Conservation (phyloP, 2,888 invertebrate genomes). For the Zygaena filipendulae region DNA sequence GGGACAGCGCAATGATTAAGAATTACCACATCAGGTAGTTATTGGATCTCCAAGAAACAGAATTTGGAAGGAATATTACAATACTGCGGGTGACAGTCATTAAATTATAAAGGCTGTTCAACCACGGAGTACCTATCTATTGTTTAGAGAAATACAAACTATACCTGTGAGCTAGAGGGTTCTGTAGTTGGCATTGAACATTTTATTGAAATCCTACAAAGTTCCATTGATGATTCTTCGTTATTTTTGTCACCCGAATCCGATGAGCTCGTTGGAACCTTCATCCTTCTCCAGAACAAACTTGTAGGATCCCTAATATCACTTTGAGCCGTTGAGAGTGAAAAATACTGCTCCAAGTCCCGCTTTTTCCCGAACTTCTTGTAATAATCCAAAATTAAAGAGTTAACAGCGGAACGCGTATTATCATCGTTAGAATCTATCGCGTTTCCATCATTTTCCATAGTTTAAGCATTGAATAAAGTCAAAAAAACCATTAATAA, state of each 20-base stretch:
- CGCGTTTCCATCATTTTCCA: conserved; percentile 14
- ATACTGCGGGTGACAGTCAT: no score
- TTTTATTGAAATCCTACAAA: conserved; percentile 52
- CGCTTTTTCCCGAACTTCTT: conserved; percentile 74
- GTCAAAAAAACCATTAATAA: background rate
- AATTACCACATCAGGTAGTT: no score
- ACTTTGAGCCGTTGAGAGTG: conserved; percentile 50
- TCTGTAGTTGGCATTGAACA: conserved; percentile 48
- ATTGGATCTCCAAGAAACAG: no score
- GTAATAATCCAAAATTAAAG: conserved; percentile 72
- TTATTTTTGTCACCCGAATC: conserved; percentile 48
- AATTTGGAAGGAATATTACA: no score
- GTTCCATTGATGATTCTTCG: conserved; percentile 47
- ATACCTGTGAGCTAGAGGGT: conserved; percentile 38
- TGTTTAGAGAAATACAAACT: no score
- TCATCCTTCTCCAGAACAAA: conserved; percentile 55
- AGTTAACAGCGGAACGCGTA: conserved; percentile 38
- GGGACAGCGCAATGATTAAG: no score
- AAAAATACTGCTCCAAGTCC: conserved; percentile 76
- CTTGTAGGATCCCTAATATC: conserved; percentile 48
- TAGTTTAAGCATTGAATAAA: background rate
- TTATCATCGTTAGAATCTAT: conserved; percentile 10
- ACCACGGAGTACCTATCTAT: no score
- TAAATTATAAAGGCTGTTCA: no score
- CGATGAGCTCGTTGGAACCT: conserved; percentile 45